These are phyloP conservation scores for Macrobrachium rosenbergii DNA, from an alignment of 1,140 invertebrate species.

Conservation along the genomic window DNA sequence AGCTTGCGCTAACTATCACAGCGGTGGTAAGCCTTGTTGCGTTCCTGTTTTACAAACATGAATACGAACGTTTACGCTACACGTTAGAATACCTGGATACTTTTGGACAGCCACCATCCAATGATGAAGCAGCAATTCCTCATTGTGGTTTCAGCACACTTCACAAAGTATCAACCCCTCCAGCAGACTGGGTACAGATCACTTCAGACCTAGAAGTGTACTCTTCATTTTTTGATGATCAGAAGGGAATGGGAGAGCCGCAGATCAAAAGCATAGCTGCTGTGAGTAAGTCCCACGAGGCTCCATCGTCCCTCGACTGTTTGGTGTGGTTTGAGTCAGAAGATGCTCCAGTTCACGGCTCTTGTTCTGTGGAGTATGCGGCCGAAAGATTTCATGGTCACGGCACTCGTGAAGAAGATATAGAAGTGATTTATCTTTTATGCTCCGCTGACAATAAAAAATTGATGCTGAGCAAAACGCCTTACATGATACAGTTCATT, in stretches of 20 bases:
- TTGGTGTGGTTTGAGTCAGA: slow-evolving; percentile 60
- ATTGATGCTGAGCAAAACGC: slow-evolving; percentile 48
- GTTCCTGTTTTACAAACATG: slow-evolving; percentile 65
- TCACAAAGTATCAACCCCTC: slow-evolving; percentile 43
- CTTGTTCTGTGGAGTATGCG: slow-evolving; percentile 56
- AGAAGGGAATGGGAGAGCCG: slow-evolving; percentile 52
- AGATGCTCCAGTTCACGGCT: slow-evolving; percentile 33
- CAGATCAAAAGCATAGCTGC: slow-evolving; percentile 52
- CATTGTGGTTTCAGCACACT: slow-evolving; percentile 52
- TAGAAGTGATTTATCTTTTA: slow-evolving; percentile 53
- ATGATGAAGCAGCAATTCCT: slow-evolving; percentile 9
- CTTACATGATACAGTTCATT: slow-evolving; percentile 52
- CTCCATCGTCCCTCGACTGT: slow-evolving; percentile 35
- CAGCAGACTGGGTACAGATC: slow-evolving; percentile 56
- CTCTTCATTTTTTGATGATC: slow-evolving; percentile 61
- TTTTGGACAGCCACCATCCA: slow-evolving; percentile 53
- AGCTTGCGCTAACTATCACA: slow-evolving; percentile 61
- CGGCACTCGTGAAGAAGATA: slow-evolving; percentile 33
- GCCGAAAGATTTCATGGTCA: slow-evolving; percentile 45
- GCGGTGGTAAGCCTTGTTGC: slow-evolving; percentile 62
- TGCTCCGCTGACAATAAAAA: slow-evolving; percentile 42
- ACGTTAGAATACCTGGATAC: slow-evolving; percentile 65
- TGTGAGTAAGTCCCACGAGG: slow-evolving; percentile 37
- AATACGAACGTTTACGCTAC: slow-evolving; percentile 64
- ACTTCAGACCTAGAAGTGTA: slow-evolving; percentile 60